Conservation (phyloP, 2,888 invertebrate genomes). For the Drosophila lutescens region DNA sequence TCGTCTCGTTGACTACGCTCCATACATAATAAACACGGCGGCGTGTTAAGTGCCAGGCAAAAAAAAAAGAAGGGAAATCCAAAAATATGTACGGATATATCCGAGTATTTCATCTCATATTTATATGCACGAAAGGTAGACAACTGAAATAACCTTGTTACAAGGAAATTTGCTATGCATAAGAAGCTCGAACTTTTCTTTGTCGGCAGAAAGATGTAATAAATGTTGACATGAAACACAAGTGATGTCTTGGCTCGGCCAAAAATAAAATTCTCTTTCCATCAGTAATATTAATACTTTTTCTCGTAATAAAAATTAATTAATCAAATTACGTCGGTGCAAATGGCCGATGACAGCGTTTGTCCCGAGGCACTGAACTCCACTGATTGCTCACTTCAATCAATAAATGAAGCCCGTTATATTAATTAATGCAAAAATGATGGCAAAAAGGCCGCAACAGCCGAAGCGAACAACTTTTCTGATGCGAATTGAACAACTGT, state of each 20-base stretch:
- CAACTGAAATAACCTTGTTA: conserved; percentile 42
- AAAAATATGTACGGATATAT: conserved; percentile 5
- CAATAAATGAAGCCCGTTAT: conserved; percentile 67
- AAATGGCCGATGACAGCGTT: conserved; percentile 57
- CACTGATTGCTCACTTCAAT: conserved; percentile 54
- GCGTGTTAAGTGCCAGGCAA: conserved; percentile 67
- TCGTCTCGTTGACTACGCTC: conserved; percentile 66
- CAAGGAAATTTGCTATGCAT: conserved; percentile 63
- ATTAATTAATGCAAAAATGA: conserved; percentile 72
- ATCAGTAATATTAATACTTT: neutral
- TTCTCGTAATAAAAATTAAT: conserved; percentile 43
- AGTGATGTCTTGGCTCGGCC: conserved; percentile 18
- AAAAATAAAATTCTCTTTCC: neutral
- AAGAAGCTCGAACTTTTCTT: conserved; percentile 41
- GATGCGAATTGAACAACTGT: conserved; percentile 68
- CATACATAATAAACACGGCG: conserved; percentile 76
- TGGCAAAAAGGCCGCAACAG: conserved; percentile 44
- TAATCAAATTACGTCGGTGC: conserved; percentile 47
- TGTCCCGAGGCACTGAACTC: conserved; percentile 25
- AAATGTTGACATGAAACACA: conserved; percentile 39
- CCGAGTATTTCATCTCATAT: conserved; percentile 38
- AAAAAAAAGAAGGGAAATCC: neutral
- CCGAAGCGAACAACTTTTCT: conserved; percentile 40
- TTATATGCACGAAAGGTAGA: conserved; percentile 47
- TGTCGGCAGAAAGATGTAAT: conserved; percentile 41